Conservation (phyloP, 2,797 vertebrate genomes). For the Sebastes trivittatus region DNA sequence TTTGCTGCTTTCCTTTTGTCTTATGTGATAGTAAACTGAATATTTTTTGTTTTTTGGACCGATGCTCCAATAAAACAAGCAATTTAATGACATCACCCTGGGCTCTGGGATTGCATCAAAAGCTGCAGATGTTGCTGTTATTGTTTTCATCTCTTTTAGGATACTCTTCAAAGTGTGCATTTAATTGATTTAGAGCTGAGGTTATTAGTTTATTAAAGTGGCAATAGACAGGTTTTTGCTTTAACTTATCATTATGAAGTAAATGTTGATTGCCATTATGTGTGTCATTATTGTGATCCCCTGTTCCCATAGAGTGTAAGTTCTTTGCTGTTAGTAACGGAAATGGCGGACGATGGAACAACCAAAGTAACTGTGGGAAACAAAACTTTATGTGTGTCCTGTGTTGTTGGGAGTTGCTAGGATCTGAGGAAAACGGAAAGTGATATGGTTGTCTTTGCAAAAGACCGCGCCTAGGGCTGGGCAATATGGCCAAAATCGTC, state of each 20-base stretch:
- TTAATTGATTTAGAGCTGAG: background rate
- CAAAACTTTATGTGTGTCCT: background rate
- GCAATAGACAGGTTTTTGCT: background rate
- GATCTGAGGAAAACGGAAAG: too few relatives aligned
- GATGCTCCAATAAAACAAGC: background rate
- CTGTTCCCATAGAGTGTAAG: background rate
- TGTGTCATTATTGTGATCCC: background rate
- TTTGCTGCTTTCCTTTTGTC: background rate
- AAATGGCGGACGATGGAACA: too few relatives aligned
- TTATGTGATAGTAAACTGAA: background rate
- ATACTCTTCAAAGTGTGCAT: background rate
- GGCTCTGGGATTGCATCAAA: background rate
- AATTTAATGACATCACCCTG: background rate
- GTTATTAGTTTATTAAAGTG: background rate
- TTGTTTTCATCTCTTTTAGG: background rate
- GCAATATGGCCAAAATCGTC: too few relatives aligned
- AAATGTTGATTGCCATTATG: background rate
- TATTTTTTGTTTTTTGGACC: background rate
- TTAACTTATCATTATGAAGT: background rate
- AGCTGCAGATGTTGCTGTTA: background rate
- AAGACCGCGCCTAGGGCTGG: too few relatives aligned
- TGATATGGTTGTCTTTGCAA: too few relatives aligned
- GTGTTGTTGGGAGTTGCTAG: too few relatives aligned
- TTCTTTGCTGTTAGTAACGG: too few relatives aligned
- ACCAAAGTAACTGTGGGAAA: background rate